Percentiles rank a stretch among this genome's conserved stretches.
Evolutionary conservation across 2,888 invertebrate genomes (phyloP).

Genomic region (Stomorhina lunata): DNA sequence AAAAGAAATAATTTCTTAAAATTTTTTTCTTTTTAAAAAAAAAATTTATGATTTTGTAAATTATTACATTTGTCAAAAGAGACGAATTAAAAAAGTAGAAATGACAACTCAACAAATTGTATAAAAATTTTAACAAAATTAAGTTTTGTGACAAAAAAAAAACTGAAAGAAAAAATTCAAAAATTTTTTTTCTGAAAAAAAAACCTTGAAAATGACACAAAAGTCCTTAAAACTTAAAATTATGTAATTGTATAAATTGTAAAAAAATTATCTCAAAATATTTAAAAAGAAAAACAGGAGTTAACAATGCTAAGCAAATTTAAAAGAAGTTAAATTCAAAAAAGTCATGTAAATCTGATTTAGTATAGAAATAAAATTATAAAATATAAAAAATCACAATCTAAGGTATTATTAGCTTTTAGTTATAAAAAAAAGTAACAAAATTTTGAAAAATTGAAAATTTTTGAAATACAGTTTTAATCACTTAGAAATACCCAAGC

Average conservation of each 20-base stretch:
- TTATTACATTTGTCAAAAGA: constrained; percentile 69
- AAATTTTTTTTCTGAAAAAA: not conserved
- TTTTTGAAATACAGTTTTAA: constrained; percentile 66
- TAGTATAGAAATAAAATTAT: constrained; percentile 13
- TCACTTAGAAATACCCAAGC: not conserved
- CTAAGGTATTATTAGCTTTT: constrained; percentile 76
- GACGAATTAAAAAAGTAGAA: constrained; percentile 72
- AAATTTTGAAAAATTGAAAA: constrained; percentile 61
- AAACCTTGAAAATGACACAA: constrained; percentile 2
- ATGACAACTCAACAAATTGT: constrained; percentile 76
- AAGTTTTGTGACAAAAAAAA: constrained; percentile 60
- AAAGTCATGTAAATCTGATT: constrained; percentile 53
- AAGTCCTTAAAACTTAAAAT: constrained; percentile 19
- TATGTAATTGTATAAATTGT: too few species aligned
- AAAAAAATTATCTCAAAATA: constrained; percentile 46
- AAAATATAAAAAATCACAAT: constrained; percentile 26
- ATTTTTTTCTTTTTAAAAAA: too few species aligned
- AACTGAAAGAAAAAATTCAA: constrained; percentile 30
- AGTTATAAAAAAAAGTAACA: constrained; percentile 69
- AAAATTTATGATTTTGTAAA: constrained; percentile 71
- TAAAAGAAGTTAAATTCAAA: constrained; percentile 37
- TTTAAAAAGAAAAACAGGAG: constrained; percentile 35
- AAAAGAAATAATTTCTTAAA: too few species aligned
- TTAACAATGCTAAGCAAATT: constrained; percentile 63
- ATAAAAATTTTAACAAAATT: constrained; percentile 68